Percentiles rank a stretch among this genome's conserved stretches.
phyloP scores from a whole-genome alignment of 2,888 invertebrate species.

The Agrochola lota region DNA sequence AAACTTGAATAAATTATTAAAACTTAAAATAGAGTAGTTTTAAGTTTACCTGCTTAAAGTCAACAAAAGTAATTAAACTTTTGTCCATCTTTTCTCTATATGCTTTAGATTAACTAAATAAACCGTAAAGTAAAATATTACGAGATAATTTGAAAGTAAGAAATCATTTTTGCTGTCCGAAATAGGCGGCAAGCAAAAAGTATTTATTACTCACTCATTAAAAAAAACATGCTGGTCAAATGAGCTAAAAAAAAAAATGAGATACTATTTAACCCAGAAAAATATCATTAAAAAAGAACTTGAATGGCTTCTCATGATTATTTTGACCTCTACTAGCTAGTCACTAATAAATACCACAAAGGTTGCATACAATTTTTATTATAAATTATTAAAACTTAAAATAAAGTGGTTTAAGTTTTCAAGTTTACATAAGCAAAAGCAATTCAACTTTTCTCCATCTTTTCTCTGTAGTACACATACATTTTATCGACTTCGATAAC shows the following conservation, averaged over 20 bases:
- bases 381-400: neutral
- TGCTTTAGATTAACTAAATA: neutral
- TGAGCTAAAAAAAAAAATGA: neutral
- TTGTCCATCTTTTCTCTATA: neutral
- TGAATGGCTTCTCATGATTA: neutral
- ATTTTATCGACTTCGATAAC: conserved; percentile 65
- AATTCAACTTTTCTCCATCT: conserved; percentile 15
- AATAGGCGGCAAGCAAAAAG: neutral
- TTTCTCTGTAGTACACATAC: neutral
- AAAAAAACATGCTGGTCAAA: neutral
- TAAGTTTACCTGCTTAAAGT: neutral
- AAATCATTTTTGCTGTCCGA: neutral
- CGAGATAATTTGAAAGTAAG: no score
- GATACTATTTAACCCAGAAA: neutral
- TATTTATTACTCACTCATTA: neutral
- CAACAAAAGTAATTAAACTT: conserved; percentile 21
- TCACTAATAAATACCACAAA: neutral
- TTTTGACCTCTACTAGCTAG: neutral
- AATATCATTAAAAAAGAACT: neutral
- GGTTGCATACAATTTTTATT: neutral
- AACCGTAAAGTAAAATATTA: neutral
- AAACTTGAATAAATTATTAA: no score
- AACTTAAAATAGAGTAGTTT: neutral
- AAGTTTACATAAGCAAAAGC: conserved; percentile 14
- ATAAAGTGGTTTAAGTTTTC: no score